These are phyloP conservation scores for Leucoma salicis DNA, from an alignment of 2,888 invertebrate genomes.

Conservation along the genomic window DNA sequence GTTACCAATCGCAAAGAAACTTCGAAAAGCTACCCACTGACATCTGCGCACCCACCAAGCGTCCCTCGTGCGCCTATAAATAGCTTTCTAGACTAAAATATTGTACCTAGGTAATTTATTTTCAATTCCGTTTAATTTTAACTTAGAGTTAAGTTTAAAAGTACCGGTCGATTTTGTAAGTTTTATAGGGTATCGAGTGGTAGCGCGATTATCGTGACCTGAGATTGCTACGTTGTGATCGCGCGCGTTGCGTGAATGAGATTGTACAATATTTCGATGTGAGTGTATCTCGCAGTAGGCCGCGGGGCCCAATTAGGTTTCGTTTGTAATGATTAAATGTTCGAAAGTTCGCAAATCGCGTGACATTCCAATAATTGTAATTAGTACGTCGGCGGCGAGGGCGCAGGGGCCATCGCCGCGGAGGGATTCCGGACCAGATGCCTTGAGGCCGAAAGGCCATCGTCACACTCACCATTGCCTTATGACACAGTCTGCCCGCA, in stretches of 20 bases:
- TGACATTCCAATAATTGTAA: constrained; percentile 80
- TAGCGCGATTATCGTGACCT: constrained; percentile 52
- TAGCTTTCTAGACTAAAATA: constrained; percentile 80
- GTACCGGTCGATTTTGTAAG: constrained; percentile 81
- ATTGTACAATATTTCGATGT: constrained; percentile 69
- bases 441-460: constrained; percentile 61
- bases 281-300: constrained; percentile 62
- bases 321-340: constrained; percentile 66
- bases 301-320: constrained; percentile 56
- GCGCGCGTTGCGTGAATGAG: constrained; percentile 56
- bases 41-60: constrained; percentile 64
- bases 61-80: constrained; percentile 73
- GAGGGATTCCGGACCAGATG: constrained; percentile 62
- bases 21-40: constrained; percentile 77
- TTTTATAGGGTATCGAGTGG: constrained; percentile 79
- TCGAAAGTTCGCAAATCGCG: constrained; percentile 75
- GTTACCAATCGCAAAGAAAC: constrained; percentile 71
- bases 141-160: constrained; percentile 79
- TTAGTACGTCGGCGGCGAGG: constrained; percentile 55
- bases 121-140: constrained; percentile 83
- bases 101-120: constrained; percentile 84
- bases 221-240: constrained; percentile 37
- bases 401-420: constrained; percentile 42
- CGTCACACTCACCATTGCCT: constrained; percentile 77
- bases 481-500: constrained; percentile 82